phyloP scores from a whole-genome alignment of 2,113 vertebrate species.

The Siniperca knerii region DNA sequence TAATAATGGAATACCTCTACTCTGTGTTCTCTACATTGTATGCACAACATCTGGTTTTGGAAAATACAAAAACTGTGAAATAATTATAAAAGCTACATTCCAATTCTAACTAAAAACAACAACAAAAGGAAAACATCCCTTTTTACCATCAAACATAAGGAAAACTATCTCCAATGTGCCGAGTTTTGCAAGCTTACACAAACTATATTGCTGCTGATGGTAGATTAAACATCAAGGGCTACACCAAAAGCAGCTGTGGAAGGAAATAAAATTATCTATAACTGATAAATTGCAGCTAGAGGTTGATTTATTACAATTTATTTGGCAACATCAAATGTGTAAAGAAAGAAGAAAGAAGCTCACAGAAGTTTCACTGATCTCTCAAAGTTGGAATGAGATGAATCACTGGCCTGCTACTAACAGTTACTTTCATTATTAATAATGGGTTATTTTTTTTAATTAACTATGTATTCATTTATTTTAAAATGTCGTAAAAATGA shows the following conservation, averaged over 20 bases:
- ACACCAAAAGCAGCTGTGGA: not conserved
- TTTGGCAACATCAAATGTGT: not conserved
- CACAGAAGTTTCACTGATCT: not conserved
- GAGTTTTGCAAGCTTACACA: not conserved
- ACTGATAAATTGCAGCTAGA: too few relatives aligned
- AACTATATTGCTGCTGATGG: not conserved
- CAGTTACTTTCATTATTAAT: not conserved
- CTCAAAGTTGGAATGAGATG: not conserved
- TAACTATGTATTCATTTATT: not conserved
- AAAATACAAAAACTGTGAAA: constrained; percentile 13
- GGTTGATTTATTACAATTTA: not conserved
- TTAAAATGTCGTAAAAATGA: not conserved
- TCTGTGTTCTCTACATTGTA: not conserved
- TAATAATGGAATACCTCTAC: constrained; percentile 9
- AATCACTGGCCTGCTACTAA: not conserved
- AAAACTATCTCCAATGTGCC: too few relatives aligned
- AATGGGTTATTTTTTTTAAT: not conserved
- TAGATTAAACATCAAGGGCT: not conserved
- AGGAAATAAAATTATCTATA: not conserved
- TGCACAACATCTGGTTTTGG: constrained; percentile 11
- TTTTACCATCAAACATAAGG: not conserved
- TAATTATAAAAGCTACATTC: not conserved
- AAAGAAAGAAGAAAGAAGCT: too few relatives aligned
- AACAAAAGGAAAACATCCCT: not conserved
- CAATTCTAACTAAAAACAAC: not conserved